Base-by-base conservation (phyloP, 2,797 vertebrate species). In the Silurus aristotelis region DNA sequence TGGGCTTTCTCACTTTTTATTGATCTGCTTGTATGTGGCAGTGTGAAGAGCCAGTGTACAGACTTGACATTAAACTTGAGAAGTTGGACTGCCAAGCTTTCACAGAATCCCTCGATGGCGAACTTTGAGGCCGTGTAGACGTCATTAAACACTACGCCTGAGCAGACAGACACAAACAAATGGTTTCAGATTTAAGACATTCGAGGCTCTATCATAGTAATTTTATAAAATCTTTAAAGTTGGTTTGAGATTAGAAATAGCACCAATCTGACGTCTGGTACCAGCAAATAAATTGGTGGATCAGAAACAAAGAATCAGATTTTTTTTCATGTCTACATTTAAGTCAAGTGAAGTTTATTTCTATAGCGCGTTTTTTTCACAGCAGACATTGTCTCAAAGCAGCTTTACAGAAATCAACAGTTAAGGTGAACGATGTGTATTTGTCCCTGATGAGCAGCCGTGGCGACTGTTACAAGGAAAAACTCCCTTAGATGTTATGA, bases 81-180 rank as follows among this genome's bases (percentile, higher is more conserved):
- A 82, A 98, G 93, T 55, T 99, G 98, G 87, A 99, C 95, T 0
- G 97, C 97, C 90, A 99, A 91, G 77, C 97, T 97, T 94, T 99
- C 98, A 31, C 97, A 98, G 93, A 99, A 98, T 0, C 97, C 98
- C 90, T 99, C 98, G 89, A 98, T 94, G 52, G 97, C 97, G 38
- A 99, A 99, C 92, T 98, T 99, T 83, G 98, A 99, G 90, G 97
- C 97, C 0, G 97, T 95, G 15, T 99, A 98, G 91, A 97, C 91
- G 0, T 98, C 98, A 0, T 98, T 99, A 91, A 99, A 99, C 77
- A 97, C 89, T 46, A 98, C 93, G 27, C 97, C 98, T 99, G 89
- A 46, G 84, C 64, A 83, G 73, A 52, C 43, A 55, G 27, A 79
- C 20, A 79, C 19, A 64, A 25, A 72, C 67, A 72, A 52, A 66